Evolutionary conservation across 2,797 vertebrate species (phyloP).

Genomic region (Danio tinwini): DNA sequence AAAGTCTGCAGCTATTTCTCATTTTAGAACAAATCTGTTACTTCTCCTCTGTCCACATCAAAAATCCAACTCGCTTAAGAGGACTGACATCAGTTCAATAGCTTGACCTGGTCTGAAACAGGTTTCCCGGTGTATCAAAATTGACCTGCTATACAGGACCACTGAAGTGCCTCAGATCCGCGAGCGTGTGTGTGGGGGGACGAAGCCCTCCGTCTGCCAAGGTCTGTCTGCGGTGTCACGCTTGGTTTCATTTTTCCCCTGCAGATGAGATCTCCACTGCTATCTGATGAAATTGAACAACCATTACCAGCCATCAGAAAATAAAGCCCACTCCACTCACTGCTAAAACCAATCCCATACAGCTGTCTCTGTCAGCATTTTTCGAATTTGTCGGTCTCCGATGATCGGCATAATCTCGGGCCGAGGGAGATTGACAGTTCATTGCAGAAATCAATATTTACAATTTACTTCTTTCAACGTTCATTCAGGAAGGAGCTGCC

Average conservation of each 20-base stretch:
- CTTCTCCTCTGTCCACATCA: conserved; percentile 19
- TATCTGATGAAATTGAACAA: conserved; percentile 99
- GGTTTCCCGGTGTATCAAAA: conserved; percentile 34
- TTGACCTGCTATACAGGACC: conserved; percentile 29
- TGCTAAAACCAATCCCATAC: conserved; percentile 98
- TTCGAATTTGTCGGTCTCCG: conserved; percentile 94
- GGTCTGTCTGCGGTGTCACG: conserved; percentile 85
- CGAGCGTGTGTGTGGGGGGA: conserved; percentile 1
- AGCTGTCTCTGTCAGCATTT: conserved; percentile 99
- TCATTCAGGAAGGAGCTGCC: conserved; percentile 98
- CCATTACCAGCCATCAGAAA: conserved; percentile 89
- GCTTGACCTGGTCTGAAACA: conserved; percentile 33
- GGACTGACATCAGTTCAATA: conserved; percentile 32
- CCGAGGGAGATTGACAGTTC: conserved; percentile 98
- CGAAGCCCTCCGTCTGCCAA: conserved; percentile 44
- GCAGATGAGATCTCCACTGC: conserved; percentile 98
- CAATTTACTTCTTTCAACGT: conserved; percentile 99
- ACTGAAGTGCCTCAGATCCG: conserved; percentile 27
- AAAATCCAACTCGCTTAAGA: neutral
- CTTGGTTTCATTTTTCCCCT: conserved; percentile 99
- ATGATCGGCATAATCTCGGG: conserved; percentile 98
- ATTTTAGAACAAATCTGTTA: conserved; percentile 9
- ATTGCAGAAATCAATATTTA: conserved; percentile 99
- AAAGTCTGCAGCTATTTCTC: neutral
- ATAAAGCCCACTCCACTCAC: conserved; percentile 91